These are phyloP conservation scores for Dendroctonus ponderosae DNA, from an alignment of 1,140 invertebrate genomes.

Conservation along the genomic window DNA sequence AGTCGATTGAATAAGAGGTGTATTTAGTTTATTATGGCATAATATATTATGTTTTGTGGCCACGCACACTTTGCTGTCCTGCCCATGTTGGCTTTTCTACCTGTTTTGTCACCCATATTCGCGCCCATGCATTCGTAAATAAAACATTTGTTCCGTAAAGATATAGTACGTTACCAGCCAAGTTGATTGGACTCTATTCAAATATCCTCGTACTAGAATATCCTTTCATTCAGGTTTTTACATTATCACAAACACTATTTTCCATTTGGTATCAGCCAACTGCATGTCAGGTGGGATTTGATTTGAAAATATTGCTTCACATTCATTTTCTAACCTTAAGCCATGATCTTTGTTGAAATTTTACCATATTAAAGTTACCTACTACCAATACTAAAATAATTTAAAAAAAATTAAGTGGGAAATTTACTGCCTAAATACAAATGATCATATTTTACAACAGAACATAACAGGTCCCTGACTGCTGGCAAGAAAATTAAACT, in stretches of 20 bases:
- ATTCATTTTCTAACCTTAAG: not conserved
- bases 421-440: too few relatives aligned
- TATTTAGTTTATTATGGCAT: constrained; percentile 2
- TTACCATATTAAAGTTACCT: too few relatives aligned
- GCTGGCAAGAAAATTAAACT: too few relatives aligned
- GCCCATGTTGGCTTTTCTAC: constrained; percentile 7
- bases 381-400: too few relatives aligned
- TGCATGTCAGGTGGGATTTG: not conserved
- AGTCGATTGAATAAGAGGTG: constrained; percentile 5
- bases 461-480: too few relatives aligned
- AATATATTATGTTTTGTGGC: constrained; percentile 3
- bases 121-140: constrained; percentile 14
- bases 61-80: constrained; percentile 1
- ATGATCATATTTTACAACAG: too few relatives aligned
- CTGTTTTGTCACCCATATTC: constrained; percentile 10
- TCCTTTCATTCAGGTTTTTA: constrained; percentile 4
- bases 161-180: constrained; percentile 7
- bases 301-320: too few relatives aligned
- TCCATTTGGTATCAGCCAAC: not conserved
- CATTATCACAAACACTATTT: constrained; percentile 1
- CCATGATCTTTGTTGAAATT: too few relatives aligned
- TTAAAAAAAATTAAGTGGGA: too few relatives aligned
- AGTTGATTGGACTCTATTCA: constrained; percentile 11
- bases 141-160: constrained; percentile 5
- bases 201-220: not conserved